These are phyloP conservation scores for Coracias cyanogaster DNA, from an alignment of 2,797 vertebrate genomes.

Conservation along the genomic window DNA sequence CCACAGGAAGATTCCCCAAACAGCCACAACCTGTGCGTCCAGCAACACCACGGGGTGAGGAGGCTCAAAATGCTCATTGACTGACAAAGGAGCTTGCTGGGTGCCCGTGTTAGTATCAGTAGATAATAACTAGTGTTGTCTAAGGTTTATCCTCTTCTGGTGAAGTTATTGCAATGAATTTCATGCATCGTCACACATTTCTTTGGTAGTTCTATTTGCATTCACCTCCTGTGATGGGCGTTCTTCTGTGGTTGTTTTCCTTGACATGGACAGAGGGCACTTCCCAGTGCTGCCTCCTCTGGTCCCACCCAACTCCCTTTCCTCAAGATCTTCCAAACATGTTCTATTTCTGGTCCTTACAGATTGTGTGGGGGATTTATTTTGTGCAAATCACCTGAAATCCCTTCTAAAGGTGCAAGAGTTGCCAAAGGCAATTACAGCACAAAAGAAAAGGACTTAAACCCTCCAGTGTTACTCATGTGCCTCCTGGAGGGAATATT, in stretches of 20 bases:
- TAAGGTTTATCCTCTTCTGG: not conserved
- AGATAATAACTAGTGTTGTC: not conserved
- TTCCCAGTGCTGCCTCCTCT: not conserved
- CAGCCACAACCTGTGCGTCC: fast-evolving
- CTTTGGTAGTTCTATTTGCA: not conserved
- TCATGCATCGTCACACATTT: not conserved
- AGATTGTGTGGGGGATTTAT: fast-evolving
- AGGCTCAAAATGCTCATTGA: not conserved
- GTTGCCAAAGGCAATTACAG: not conserved
- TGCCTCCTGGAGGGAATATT: not conserved
- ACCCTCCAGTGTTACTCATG: fast-evolving
- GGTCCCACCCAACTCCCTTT: not conserved
- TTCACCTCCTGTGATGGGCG: fast-evolving
- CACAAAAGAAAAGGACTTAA: not conserved
- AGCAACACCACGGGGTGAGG: not conserved
- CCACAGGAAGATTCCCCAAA: not conserved
- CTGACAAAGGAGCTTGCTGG: not conserved
- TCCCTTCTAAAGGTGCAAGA: not conserved
- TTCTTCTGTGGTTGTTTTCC: not conserved
- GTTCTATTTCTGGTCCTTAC: not conserved
- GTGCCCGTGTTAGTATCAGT: fast-evolving
- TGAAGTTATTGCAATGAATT: not conserved
- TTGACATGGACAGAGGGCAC: not conserved
- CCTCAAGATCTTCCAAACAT: not conserved
- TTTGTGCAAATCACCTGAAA: not conserved